Evolutionary conservation across 2,113 vertebrate genomes (phyloP).

Genomic region (Calyptomena viridis): DNA sequence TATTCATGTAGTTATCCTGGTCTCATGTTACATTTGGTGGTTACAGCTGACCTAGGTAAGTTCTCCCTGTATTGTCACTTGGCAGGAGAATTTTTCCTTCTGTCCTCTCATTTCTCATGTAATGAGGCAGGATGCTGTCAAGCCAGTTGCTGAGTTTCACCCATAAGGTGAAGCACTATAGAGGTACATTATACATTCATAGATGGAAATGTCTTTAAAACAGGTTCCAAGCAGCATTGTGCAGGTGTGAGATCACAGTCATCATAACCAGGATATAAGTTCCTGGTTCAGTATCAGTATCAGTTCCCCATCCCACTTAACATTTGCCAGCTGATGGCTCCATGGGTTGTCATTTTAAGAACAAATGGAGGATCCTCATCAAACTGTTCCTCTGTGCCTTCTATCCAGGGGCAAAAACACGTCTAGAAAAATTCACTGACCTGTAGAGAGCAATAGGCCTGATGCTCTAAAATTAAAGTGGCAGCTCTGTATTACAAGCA

Average conservation of each 20-base stretch:
- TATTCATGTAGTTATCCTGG: background rate
- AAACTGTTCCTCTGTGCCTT: background rate
- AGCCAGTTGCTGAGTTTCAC: background rate
- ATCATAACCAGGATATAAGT: background rate
- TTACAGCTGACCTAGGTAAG: background rate
- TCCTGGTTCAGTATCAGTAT: too few species aligned
- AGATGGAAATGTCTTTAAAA: background rate
- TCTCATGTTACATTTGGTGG: background rate
- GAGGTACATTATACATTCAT: background rate
- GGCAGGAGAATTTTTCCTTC: background rate
- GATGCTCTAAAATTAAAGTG: background rate
- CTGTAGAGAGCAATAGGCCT: background rate
- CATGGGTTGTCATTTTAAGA: background rate
- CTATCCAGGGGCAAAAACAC: background rate
- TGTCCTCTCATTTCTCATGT: background rate
- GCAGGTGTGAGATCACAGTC: background rate
- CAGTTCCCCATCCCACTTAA: background rate
- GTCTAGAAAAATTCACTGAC: background rate
- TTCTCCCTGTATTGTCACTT: background rate
- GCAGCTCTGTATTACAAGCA: background rate
- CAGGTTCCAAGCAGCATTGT: background rate
- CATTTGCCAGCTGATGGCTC: background rate
- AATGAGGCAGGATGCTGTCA: background rate
- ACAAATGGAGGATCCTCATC: background rate
- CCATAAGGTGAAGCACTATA: background rate